These are phyloP conservation scores for Thelaira solivaga DNA, from an alignment of 2,888 invertebrate species.

Conservation along the genomic window DNA sequence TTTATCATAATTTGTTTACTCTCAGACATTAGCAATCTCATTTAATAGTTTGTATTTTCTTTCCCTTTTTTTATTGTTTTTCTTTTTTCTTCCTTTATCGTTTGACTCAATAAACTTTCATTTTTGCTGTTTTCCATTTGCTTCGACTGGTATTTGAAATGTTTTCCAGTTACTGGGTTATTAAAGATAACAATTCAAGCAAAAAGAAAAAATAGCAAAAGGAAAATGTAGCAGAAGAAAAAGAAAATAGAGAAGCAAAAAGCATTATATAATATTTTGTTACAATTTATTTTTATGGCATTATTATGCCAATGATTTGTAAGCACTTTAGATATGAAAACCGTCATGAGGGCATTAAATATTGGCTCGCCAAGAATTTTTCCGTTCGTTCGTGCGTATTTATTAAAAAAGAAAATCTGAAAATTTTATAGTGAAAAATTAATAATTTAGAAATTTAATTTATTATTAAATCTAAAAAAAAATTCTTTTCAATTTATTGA, in stretches of 20 bases:
- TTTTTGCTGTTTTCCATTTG: constrained; percentile 29
- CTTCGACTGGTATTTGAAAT: constrained; percentile 5
- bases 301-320: constrained; percentile 75
- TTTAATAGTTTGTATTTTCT: constrained; percentile 46
- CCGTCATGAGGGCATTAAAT: constrained; percentile 50
- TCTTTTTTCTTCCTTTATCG: neutral
- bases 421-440: no score
- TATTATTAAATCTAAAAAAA: no score
- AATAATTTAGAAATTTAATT: no score
- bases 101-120: constrained; percentile 48
- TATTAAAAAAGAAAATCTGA: no score
- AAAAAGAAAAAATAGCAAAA: neutral
- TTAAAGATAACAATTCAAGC: neutral
- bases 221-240: neutral
- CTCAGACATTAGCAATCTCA: constrained; percentile 38
- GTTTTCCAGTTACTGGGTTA: neutral
- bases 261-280: constrained; percentile 53
- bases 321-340: constrained; percentile 59
- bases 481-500: no score
- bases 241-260: constrained; percentile 12
- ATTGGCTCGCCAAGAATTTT: constrained; percentile 34
- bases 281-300: constrained; percentile 75
- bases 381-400: no score
- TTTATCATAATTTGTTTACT: constrained; percentile 55
- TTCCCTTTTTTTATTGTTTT: constrained; percentile 1